phyloP scores from a whole-genome alignment of 2,113 vertebrate species.

The Columbina picui region DNA sequence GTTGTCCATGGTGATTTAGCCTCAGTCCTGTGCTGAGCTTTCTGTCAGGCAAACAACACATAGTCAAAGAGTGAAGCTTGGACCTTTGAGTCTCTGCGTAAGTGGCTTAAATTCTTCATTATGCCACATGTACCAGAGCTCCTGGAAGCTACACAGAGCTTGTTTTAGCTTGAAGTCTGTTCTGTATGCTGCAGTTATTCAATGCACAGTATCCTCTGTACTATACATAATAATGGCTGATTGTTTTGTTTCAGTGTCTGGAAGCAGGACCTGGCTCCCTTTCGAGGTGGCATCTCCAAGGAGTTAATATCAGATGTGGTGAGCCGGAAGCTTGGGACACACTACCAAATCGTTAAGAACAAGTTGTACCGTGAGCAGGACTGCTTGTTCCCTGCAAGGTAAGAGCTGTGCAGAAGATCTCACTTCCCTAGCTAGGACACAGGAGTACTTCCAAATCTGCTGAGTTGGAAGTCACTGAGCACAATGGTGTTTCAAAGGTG shows the following conservation, averaged over 20 bases:
- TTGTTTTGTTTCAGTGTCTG: conserved; percentile 81
- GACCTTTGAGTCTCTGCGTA: not conserved
- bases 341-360: conserved; percentile 92
- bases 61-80: not conserved
- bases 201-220: not conserved
- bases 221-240: not conserved
- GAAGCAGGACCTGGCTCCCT: conserved; percentile 85
- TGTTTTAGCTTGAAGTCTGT: not conserved
- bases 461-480: not conserved
- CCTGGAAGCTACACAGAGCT: not conserved
- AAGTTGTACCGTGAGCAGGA: conserved; percentile 90
- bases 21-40: not conserved
- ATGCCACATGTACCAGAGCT: not conserved
- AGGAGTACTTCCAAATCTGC: not conserved
- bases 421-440: not conserved
- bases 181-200: not conserved
- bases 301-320: conserved; percentile 82
- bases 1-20: not conserved
- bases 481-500: not conserved
- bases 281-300: conserved; percentile 85
- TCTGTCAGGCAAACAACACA: not conserved
- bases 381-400: conserved; percentile 98
- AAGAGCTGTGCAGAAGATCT: conserved; percentile 16
- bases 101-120: not conserved
- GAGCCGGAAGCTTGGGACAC: conserved; percentile 87